A percentile compares a stretch with the other conserved stretches of the same genome.
These are phyloP conservation scores for Dasyprocta punctata DNA, from an alignment of 2,113 vertebrate species.

Conservation along the genomic window DNA sequence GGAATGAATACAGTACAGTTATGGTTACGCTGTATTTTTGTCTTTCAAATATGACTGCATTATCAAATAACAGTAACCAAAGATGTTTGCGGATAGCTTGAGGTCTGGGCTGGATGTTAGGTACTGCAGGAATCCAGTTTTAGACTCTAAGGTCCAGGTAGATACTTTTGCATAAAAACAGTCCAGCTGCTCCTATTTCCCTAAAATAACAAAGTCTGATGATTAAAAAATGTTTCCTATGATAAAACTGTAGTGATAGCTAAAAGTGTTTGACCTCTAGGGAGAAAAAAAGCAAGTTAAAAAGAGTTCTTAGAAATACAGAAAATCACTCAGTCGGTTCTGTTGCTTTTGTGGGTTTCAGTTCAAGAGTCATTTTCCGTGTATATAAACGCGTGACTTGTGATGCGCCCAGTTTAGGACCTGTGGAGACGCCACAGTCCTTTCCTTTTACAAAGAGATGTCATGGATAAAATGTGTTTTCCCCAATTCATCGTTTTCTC, in stretches of 20 bases:
- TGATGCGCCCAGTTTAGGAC: background rate
- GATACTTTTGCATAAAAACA: slow-evolving; percentile 29
- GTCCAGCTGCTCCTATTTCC: background rate
- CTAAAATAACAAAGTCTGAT: background rate
- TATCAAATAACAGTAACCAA: slow-evolving; percentile 77
- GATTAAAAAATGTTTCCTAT: background rate
- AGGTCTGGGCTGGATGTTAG: accelerated
- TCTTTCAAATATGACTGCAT: background rate
- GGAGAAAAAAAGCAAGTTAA: background rate
- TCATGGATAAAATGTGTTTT: background rate
- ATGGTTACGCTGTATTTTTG: slow-evolving; percentile 54
- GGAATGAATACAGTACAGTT: background rate
- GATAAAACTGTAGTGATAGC: background rate
- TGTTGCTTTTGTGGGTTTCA: slow-evolving; percentile 15
- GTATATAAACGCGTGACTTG: slow-evolving; percentile 25
- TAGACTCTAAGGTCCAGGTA: slow-evolving; percentile 31
- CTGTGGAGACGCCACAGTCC: background rate
- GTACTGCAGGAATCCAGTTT: slow-evolving; percentile 26
- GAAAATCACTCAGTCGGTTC: background rate
- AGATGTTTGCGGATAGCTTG: slow-evolving; percentile 55
- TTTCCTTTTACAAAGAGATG: background rate
- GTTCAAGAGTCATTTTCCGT: background rate
- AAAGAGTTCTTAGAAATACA: slow-evolving; percentile 42
- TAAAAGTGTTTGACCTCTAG: slow-evolving; percentile 35
- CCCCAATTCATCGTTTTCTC: slow-evolving; percentile 63